Conservation (phyloP, 1,140 invertebrate genomes). For the Calephelis virginiensis region DNA sequence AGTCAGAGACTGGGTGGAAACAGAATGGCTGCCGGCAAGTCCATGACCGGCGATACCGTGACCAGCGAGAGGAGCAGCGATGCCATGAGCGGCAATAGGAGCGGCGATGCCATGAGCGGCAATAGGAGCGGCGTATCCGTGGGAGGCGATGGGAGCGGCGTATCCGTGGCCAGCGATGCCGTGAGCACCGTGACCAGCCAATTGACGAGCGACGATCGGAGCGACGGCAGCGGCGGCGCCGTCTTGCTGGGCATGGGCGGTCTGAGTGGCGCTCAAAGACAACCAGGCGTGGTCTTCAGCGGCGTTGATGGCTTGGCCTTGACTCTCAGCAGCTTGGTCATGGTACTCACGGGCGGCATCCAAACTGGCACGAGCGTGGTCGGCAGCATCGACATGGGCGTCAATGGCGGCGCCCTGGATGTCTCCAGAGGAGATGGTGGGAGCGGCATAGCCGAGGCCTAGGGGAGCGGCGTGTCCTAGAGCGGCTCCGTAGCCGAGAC, state of each 20-base stretch:
- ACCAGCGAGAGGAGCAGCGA: neutral
- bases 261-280: neutral
- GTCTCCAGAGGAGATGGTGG: neutral
- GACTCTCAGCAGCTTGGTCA: neutral
- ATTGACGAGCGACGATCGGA: neutral
- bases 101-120: neutral
- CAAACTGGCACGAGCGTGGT: neutral
- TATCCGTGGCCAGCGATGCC: neutral
- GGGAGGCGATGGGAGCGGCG: neutral
- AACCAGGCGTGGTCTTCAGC: constrained; percentile 6
- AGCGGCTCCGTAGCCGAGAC: neutral
- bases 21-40: neutral
- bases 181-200: neutral
- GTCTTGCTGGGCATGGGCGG: neutral
- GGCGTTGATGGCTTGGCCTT: constrained; percentile 2
- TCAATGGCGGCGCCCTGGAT: constrained; percentile 1
- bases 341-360: constrained; percentile 1
- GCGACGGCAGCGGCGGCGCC: neutral
- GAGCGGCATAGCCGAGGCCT: neutral
- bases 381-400: neutral
- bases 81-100: neutral
- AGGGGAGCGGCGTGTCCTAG: neutral
- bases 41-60: neutral
- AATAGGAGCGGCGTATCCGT: neutral
- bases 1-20: neutral